phyloP scores from a whole-genome alignment of 2,888 invertebrate genomes.

The Lordiphosa fenestrarum region DNA sequence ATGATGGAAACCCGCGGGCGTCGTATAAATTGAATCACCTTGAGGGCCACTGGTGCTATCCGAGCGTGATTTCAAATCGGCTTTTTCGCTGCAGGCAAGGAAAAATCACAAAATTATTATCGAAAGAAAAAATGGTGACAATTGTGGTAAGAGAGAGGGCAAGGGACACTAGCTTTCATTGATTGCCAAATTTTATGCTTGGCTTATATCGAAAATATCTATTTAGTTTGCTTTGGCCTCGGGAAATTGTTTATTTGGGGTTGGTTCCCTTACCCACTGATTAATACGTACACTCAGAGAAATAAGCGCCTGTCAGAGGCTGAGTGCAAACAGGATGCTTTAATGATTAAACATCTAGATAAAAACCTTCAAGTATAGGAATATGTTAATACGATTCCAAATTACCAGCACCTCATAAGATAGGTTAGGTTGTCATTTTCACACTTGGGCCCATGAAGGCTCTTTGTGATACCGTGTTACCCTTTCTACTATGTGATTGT shows the following conservation, averaged over 20 bases:
- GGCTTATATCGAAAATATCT: slow-evolving; percentile 57
- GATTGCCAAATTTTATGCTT: slow-evolving; percentile 66
- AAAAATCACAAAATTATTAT: slow-evolving; percentile 49
- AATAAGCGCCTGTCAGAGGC: too few relatives aligned
- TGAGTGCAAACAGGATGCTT: too few relatives aligned
- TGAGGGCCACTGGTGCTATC: slow-evolving; percentile 84
- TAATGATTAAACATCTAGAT: too few relatives aligned
- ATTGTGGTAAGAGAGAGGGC: slow-evolving; percentile 30
- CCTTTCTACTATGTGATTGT: too few relatives aligned
- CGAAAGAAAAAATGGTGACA: slow-evolving; percentile 44
- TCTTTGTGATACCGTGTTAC: too few relatives aligned
- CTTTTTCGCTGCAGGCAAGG: slow-evolving; percentile 77
- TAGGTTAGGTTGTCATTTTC: too few relatives aligned
- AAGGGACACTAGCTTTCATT: slow-evolving; percentile 24
- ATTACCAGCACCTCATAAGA: too few relatives aligned
- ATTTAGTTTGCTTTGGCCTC: slow-evolving; percentile 48
- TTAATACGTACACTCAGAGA: too few relatives aligned
- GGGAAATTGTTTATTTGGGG: slow-evolving; percentile 44
- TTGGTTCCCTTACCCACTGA: slow-evolving; percentile 17
- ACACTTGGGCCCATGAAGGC: too few relatives aligned
- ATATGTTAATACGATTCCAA: too few relatives aligned
- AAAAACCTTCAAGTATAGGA: too few relatives aligned
- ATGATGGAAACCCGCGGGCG: slow-evolving; percentile 81
- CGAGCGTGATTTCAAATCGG: slow-evolving; percentile 80
- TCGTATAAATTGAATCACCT: slow-evolving; percentile 88